Percentiles rank a stretch among this genome's conserved stretches.
phyloP scores from a whole-genome alignment of 2,113 vertebrate genomes.

The human region DNA sequence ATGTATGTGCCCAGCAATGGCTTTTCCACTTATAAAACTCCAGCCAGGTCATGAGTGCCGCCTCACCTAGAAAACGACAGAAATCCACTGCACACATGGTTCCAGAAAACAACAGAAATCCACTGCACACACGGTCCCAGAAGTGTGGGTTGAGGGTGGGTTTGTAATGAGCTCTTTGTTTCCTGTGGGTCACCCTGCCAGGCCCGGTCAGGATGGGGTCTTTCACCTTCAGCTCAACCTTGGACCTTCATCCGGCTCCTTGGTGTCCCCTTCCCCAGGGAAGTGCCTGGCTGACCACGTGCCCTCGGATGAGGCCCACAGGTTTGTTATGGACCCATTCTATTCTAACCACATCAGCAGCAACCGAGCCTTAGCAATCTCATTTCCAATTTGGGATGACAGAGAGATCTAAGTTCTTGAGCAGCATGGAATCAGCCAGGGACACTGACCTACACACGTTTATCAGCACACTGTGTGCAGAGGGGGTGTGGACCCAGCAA shows the following conservation, averaged over 20 bases:
- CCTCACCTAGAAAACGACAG: fast-evolving
- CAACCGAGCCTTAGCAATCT: fast-evolving
- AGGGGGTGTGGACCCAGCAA: fast-evolving
- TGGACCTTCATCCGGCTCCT: fast-evolving
- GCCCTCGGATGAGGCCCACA: fast-evolving
- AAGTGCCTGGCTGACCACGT: fast-evolving
- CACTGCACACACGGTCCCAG: fast-evolving
- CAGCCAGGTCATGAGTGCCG: fast-evolving
- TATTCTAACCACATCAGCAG: neutral
- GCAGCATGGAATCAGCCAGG: fast-evolving
- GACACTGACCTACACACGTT: fast-evolving
- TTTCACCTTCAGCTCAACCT: neutral
- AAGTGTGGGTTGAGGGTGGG: fast-evolving
- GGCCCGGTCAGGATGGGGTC: neutral
- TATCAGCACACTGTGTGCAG: fast-evolving
- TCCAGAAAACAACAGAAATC: neutral
- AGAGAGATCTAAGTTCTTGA: no score
- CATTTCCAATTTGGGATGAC: fast-evolving
- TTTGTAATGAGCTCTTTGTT: fast-evolving
- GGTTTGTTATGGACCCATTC: fast-evolving
- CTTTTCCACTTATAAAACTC: fast-evolving
- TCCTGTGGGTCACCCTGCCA: fast-evolving
- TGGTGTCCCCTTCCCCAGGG: fast-evolving
- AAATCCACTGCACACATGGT: fast-evolving
- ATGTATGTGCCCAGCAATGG: fast-evolving